Conservation (phyloP, 2,113 vertebrate species). For the Motacilla tschutschensis region DNA sequence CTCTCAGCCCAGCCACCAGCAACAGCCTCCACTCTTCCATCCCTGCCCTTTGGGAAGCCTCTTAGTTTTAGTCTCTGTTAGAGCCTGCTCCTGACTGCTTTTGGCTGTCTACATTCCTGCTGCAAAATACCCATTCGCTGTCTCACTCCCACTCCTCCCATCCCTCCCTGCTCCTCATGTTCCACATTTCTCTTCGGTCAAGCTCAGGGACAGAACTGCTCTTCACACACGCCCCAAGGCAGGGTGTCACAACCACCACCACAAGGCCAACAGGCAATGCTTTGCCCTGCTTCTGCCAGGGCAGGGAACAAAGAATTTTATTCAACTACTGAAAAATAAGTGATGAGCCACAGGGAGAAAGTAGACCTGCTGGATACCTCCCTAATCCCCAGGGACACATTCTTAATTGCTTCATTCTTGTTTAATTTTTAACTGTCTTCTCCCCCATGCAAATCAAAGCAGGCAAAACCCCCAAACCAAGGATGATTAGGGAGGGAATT, state of each 20-base stretch:
- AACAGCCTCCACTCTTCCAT: not conserved
- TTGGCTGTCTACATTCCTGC: not conserved
- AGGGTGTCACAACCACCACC: not conserved
- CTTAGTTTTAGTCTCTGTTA: not conserved
- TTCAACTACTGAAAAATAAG: not conserved
- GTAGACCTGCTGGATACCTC: not conserved
- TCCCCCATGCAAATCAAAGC: not conserved
- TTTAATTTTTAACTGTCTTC: not conserved
- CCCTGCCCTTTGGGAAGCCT: fast-evolving
- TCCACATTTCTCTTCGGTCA: not conserved
- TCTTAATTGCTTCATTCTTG: not conserved
- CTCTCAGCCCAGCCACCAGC: not conserved
- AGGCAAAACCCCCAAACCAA: not conserved
- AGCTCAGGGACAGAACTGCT: not conserved
- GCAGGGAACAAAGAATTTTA: not conserved
- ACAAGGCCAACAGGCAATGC: not conserved
- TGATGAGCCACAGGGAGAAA: fast-evolving
- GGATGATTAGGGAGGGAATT: not conserved
- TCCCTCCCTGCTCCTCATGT: not conserved
- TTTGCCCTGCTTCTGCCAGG: not conserved
- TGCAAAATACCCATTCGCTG: fast-evolving
- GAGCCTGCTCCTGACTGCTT: not conserved
- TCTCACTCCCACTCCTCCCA: not conserved
- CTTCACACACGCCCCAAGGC: fast-evolving
- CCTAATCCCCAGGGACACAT: not conserved